These are phyloP conservation scores for Drosophila yooni DNA, from an alignment of 2,888 invertebrate genomes.

Conservation along the genomic window DNA sequence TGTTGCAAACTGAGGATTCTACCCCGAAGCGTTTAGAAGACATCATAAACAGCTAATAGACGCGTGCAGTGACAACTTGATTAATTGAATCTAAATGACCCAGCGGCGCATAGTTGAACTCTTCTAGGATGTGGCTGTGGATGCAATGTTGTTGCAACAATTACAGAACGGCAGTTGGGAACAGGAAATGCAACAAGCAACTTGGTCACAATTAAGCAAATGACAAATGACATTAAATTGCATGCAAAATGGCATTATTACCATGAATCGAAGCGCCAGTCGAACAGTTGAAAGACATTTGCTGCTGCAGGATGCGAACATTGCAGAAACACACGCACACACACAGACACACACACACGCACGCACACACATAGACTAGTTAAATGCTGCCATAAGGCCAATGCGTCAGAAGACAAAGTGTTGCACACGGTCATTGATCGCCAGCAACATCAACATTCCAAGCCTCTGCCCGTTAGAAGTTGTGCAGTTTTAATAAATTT, in stretches of 20 bases:
- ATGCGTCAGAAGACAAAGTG: constrained; percentile 35
- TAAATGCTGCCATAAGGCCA: constrained; percentile 9
- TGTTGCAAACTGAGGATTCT: constrained; percentile 11
- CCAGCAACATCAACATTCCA: constrained; percentile 60
- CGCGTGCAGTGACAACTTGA: constrained; percentile 78
- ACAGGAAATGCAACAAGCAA: constrained; percentile 52
- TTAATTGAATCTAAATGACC: constrained; percentile 79
- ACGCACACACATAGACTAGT: constrained; percentile 6
- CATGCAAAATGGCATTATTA: constrained; percentile 74
- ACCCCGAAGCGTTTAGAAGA: constrained; percentile 22
- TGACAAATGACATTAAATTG: constrained; percentile 79
- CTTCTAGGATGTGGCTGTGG: constrained; percentile 8
- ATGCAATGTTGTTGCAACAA: constrained; percentile 60
- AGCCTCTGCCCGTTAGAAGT: constrained; percentile 62
- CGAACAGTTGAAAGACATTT: constrained; percentile 1
- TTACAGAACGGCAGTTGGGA: constrained; percentile 69
- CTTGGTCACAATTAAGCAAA: constrained; percentile 76
- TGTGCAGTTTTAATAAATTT: constrained; percentile 80
- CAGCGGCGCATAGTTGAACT: constrained; percentile 35
- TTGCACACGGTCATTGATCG: constrained; percentile 66
- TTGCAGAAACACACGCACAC: constrained; percentile 1
- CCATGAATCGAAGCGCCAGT: constrained; percentile 44
- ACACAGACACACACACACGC: not conserved
- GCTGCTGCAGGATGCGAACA: constrained; percentile 35
- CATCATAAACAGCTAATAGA: constrained; percentile 80